Base-by-base conservation (phyloP, 2,888 invertebrate species). In the Busseola fusca region DNA sequence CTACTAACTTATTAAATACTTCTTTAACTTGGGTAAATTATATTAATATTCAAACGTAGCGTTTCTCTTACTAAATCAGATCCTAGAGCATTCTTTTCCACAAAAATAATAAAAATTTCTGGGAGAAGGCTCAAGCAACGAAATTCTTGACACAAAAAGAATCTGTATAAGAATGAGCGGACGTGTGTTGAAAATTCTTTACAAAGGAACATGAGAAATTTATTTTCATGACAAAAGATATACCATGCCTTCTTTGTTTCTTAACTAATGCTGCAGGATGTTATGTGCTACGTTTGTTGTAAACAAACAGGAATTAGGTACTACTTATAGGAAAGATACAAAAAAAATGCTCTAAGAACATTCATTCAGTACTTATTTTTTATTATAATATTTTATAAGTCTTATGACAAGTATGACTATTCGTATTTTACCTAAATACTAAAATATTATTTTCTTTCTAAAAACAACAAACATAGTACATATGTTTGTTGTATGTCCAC, bases 181-280 rank as follows among this genome's bases (percentile, higher is more conserved):
- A 72, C 68, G 18, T 68, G 68, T 64, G 56, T 64, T 52, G 4
- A 57, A 78, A 64, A 64, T 18, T 30, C 64, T 71, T 67, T 63
- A 76, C 67, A 76, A 72, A 80, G 69, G 34, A 62, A 57, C n/a
- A 69, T 56, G 69, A 74, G 74, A 85, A 83, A 84, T 70, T 58
- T 54, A 64, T 65, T 76, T 73, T 78, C 69, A 69, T 68, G 56
- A 76, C 72, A 74, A 79, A 78, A 79, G 60, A 64, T 60, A 74
- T 74, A 64, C 73, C 73, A 64, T 64, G 45, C 67, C 59, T 73
- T 78, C 67, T 78, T 78, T 78, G 79, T 78, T 73, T 67, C 74
- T 73, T 67, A 67, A 52, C 34, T 56, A 63, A 58, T 21, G 21
- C 30, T 42, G 10, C 30, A 18, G 25, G 14, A 54, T 60, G 30